Conservation (phyloP, 2,113 vertebrate genomes). For the Corynorhinus townsendii region DNA sequence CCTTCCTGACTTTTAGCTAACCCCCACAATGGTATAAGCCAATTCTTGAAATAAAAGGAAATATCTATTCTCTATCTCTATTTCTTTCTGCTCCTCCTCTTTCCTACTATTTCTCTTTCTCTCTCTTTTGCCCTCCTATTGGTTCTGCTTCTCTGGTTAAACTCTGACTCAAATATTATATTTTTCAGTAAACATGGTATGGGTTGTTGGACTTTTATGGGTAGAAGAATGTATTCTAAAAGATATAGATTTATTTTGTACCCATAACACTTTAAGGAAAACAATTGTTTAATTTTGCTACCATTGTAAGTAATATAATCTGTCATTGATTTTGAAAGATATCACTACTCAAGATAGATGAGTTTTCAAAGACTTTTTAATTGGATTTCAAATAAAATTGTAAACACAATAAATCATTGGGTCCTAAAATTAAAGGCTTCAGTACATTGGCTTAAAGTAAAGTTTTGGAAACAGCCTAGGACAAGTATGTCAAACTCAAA, state of each 20-base stretch:
- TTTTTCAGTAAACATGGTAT: neutral
- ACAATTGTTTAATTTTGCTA: neutral
- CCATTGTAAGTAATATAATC: neutral
- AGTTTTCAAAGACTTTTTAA: neutral
- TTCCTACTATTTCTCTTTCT: too few species aligned
- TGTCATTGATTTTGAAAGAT: neutral
- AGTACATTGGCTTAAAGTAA: neutral
- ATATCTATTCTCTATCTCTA: neutral
- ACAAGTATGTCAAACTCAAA: neutral
- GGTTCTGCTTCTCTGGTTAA: neutral
- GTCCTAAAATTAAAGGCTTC: neutral
- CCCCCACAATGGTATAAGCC: neutral
- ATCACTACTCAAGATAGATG: neutral
- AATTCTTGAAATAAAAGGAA: neutral
- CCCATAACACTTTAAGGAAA: neutral
- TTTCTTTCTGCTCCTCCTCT: neutral
- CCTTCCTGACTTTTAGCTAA: neutral
- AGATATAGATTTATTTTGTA: neutral
- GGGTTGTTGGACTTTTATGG: neutral
- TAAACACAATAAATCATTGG: neutral
- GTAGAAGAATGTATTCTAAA: neutral
- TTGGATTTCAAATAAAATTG: slow-evolving; percentile 23
- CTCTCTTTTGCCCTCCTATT: neutral
- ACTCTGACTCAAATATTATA: neutral
- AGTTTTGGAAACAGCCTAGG: neutral